Evolutionary conservation across 1,140 invertebrate species (phyloP).

Genomic region (Dendrolimus punctatus): DNA sequence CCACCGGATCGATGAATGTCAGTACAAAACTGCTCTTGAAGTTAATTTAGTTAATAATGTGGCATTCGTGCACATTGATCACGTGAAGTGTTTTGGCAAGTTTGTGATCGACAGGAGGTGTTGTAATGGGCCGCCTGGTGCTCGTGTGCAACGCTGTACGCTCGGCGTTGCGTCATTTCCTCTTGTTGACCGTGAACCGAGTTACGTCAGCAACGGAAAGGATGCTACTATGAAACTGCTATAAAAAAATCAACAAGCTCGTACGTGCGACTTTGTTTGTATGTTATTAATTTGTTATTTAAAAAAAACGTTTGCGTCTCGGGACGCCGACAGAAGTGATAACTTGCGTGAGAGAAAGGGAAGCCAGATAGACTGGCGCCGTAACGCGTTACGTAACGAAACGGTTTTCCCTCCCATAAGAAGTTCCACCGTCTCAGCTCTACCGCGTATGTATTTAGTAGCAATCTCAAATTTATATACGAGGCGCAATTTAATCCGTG

Average conservation of each 20-base stretch:
- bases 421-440: no score
- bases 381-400: no score
- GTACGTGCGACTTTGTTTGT: constrained; percentile 1
- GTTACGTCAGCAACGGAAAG: constrained; percentile 53
- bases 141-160: constrained; percentile 21
- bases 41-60: constrained; percentile 1
- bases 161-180: constrained; percentile 61
- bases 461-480: no score
- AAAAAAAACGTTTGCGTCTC: no score
- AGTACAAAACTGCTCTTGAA: constrained; percentile 1
- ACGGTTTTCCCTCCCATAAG: no score
- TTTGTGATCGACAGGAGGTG: constrained; percentile 20
- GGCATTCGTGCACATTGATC: constrained; percentile 11
- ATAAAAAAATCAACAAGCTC: constrained; percentile 20
- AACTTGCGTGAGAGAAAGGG: no score
- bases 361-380: no score
- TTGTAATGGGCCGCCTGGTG: constrained; percentile 36
- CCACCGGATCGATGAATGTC: background rate
- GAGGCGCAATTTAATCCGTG: no score
- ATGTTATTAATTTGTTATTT: no score
- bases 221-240: constrained; percentile 51
- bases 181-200: constrained; percentile 61
- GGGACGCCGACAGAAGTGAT: no score
- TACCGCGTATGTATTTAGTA: no score
- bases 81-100: constrained; percentile 48